Evolutionary conservation across 2,797 vertebrate species (phyloP).

Genomic region (Tokudaia muenninki): DNA sequence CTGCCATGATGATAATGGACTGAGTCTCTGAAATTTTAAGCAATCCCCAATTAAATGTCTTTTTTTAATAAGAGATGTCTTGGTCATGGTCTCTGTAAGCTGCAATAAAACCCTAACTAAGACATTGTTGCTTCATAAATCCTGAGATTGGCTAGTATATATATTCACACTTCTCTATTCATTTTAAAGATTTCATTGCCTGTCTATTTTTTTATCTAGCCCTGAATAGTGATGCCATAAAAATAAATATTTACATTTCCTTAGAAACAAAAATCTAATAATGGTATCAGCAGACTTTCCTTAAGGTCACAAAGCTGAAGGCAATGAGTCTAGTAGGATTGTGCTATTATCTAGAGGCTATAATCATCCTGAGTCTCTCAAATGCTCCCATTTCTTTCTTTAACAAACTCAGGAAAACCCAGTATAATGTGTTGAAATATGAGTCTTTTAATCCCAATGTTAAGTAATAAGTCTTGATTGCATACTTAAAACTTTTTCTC

Average conservation of each 20-base stretch:
- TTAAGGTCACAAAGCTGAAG: neutral
- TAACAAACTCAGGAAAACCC: neutral
- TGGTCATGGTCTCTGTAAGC: too few species aligned
- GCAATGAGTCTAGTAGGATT: neutral
- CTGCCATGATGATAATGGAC: too few species aligned
- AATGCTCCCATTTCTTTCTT: neutral
- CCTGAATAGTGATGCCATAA: neutral
- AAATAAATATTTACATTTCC: slow-evolving; percentile 5
- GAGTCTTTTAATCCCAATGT: neutral
- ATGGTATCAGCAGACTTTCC: neutral
- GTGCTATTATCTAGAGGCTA: neutral
- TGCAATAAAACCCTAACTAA: too few species aligned
- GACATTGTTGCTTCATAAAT: neutral
- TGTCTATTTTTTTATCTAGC: neutral
- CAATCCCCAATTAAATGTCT: too few species aligned
- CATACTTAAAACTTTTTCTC: neutral
- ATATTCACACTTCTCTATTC: neutral
- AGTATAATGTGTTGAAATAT: neutral
- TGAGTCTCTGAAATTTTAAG: too few species aligned
- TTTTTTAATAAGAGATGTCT: too few species aligned
- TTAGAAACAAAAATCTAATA: neutral
- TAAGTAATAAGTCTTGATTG: neutral
- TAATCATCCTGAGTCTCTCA: too few species aligned
- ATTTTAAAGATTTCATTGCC: neutral
- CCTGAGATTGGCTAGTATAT: neutral